These are phyloP conservation scores for Hemaris fuciformis DNA, from an alignment of 2,888 invertebrate species.

Conservation along the genomic window DNA sequence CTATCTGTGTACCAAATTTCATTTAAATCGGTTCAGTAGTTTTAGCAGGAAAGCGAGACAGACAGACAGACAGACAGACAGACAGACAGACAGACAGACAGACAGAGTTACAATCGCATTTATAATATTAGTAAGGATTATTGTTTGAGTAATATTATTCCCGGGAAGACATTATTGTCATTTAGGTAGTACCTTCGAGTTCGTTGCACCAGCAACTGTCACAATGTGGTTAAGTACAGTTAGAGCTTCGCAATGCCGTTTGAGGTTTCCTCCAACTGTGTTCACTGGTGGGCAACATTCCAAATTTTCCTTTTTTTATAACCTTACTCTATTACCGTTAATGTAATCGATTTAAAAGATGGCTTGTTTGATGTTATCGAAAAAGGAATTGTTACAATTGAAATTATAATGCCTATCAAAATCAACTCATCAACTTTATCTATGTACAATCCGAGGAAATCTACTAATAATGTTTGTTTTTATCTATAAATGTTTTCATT, in stretches of 20 bases:
- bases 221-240: slow-evolving; percentile 3
- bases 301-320: neutral
- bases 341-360: neutral
- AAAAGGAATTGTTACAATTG: neutral
- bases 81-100: too few species aligned
- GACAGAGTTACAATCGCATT: too few species aligned
- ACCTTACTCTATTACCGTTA: neutral
- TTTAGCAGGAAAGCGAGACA: too few species aligned
- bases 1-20: too few species aligned
- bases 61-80: too few species aligned
- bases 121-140: too few species aligned
- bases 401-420: neutral
- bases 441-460: neutral
- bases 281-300: neutral
- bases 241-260: neutral
- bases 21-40: too few species aligned
- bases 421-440: neutral
- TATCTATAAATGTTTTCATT: neutral
- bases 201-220: neutral
- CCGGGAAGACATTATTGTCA: neutral
- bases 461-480: neutral
- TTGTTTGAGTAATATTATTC: too few species aligned
- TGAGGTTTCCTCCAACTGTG: neutral
- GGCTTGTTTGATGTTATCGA: neutral
- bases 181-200: neutral